Conservation (phyloP, 2,888 invertebrate genomes). For the Cantharis nigra region DNA sequence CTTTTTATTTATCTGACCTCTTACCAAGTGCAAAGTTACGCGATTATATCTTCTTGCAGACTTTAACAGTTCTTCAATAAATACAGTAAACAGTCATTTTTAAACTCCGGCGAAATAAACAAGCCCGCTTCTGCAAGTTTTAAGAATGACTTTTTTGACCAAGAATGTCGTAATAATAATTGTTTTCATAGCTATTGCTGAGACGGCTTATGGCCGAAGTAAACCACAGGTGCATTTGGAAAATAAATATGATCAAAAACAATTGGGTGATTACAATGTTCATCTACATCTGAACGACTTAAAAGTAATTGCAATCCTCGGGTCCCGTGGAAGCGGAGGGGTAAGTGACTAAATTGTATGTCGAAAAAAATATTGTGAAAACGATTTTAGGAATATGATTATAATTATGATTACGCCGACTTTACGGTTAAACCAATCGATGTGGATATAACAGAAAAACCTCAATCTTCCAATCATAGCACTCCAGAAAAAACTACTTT, state of each 20-base stretch:
- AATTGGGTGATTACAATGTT: slow-evolving; percentile 78
- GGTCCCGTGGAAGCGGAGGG: slow-evolving; percentile 63
- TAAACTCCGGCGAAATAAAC: neutral
- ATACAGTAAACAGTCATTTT: slow-evolving; percentile 1
- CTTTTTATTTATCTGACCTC: slow-evolving; percentile 30
- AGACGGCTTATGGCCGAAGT: neutral
- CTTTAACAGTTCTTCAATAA: slow-evolving; percentile 20
- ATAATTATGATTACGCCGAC: slow-evolving; percentile 73
- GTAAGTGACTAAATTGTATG: slow-evolving; percentile 50
- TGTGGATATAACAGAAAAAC: neutral
- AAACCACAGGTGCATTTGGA: slow-evolving; percentile 29
- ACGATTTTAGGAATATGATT: slow-evolving; percentile 69
- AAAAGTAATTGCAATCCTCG: slow-evolving; percentile 71
- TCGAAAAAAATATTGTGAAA: neutral
- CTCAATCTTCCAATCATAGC: neutral
- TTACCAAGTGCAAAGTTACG: slow-evolving; percentile 8
- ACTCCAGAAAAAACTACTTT: neutral
- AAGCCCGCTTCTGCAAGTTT: neutral
- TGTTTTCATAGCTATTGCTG: neutral
- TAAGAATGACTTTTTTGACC: neutral
- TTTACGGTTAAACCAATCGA: slow-evolving; percentile 67
- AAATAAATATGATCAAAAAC: slow-evolving; percentile 69
- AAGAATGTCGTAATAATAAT: neutral
- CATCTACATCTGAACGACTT: slow-evolving; percentile 80
- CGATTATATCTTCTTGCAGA: slow-evolving; percentile 8